Evolutionary conservation across 2,113 vertebrate genomes (phyloP).

Genomic region (Notarius lentiginosus): DNA sequence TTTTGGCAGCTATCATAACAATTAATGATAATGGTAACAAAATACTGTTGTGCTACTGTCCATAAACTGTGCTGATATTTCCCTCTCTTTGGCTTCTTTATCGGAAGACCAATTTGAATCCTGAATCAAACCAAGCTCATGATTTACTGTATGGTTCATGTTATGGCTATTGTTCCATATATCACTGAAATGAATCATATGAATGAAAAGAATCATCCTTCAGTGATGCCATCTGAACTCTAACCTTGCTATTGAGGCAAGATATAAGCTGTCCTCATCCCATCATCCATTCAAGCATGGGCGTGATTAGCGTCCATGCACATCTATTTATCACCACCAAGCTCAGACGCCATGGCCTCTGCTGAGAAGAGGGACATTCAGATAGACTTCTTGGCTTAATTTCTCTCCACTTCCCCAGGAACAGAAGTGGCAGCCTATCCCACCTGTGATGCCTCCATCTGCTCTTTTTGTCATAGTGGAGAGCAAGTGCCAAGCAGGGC

Average conservation of each 20-base stretch:
- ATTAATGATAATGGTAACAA: not conserved
- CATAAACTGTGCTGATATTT: not conserved
- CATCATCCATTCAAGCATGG: conserved; percentile 59
- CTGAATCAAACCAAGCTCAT: not conserved
- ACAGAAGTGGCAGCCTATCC: conserved; percentile 70
- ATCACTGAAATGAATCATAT: not conserved
- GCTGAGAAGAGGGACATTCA: conserved; percentile 57
- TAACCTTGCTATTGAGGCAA: conserved; percentile 17
- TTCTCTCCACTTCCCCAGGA: conserved; percentile 61
- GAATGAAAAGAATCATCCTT: conserved; percentile 13
- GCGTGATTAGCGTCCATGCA: conserved; percentile 65
- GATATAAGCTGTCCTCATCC: conserved; percentile 24
- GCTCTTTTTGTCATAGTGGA: conserved; percentile 63
- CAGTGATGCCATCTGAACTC: not conserved
- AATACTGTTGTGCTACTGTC: not conserved
- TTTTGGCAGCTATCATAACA: not conserved
- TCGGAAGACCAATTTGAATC: not conserved
- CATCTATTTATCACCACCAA: conserved; percentile 70
- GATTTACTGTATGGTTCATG: not conserved
- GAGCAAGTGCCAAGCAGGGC: conserved; percentile 54
- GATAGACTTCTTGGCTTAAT: conserved; percentile 65
- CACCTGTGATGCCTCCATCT: conserved; percentile 80
- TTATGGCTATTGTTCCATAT: not conserved
- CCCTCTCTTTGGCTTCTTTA: too few species aligned
- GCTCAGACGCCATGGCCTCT: conserved; percentile 62